Percentiles rank a stretch among this genome's conserved stretches.
Conservation (phyloP, 1,140 invertebrate genomes). For the Dufourea novaeangliae region DNA sequence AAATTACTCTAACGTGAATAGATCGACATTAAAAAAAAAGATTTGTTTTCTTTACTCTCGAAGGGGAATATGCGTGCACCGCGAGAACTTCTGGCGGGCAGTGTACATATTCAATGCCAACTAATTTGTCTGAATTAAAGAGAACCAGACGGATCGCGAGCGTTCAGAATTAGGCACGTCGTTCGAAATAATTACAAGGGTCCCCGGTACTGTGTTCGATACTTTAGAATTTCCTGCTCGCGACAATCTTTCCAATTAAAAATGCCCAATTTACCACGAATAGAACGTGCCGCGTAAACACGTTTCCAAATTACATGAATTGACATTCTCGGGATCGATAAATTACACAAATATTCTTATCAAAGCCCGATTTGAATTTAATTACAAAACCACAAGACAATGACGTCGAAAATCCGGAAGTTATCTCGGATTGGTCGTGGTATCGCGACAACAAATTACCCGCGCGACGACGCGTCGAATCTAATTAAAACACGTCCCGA, state of each 20-base stretch:
- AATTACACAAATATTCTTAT: constrained; percentile 4
- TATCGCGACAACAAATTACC: constrained; percentile 1
- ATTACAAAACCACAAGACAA: not conserved
- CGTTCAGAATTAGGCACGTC: constrained; percentile 24
- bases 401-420: not conserved
- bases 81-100: constrained; percentile 15
- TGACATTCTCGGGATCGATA: not conserved
- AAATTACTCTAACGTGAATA: too few relatives aligned
- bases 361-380: not conserved
- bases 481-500: constrained; percentile 1
- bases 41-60: not conserved
- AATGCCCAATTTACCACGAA: constrained; percentile 2
- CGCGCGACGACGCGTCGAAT: constrained; percentile 5
- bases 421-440: not conserved
- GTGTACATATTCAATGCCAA: constrained; percentile 34
- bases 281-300: not conserved
- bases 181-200: constrained; percentile 1
- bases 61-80: not conserved
- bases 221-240: too few relatives aligned
- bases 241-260: not conserved
- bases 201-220: too few relatives aligned
- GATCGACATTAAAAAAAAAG: not conserved
- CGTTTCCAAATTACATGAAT: not conserved
- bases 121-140: constrained; percentile 43
- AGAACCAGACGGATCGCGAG: constrained; percentile 32